phyloP scores from a whole-genome alignment of 2,113 vertebrate genomes.

The Tupaia tana region DNA sequence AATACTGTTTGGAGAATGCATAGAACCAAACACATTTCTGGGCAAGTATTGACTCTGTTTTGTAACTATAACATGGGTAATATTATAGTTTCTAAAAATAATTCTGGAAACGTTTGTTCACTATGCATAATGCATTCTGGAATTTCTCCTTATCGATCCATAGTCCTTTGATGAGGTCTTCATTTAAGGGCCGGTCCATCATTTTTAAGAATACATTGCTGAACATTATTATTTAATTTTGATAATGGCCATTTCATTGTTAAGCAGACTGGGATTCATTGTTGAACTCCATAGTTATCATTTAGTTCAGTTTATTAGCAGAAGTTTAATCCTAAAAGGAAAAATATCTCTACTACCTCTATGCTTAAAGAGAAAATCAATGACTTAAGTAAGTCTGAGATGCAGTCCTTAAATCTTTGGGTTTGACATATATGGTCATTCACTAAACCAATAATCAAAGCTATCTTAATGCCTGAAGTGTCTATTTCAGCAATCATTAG shows the following conservation, averaged over 20 bases:
- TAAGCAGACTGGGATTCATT: not conserved
- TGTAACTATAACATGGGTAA: not conserved
- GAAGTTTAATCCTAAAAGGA: not conserved
- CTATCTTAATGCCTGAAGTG: not conserved
- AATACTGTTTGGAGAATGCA: not conserved
- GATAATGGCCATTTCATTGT: not conserved
- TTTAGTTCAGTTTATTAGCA: conserved; percentile 7
- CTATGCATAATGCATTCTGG: not conserved
- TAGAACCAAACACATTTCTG: not conserved
- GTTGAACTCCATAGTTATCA: not conserved
- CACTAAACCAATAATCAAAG: conserved; percentile 16
- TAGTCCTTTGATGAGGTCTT: not conserved
- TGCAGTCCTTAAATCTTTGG: not conserved
- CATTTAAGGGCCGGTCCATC: not conserved
- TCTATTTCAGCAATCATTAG: not conserved
- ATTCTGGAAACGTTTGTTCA: not conserved
- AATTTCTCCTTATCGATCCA: not conserved
- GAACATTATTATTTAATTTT: not conserved
- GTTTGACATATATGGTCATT: not conserved
- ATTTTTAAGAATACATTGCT: not conserved
- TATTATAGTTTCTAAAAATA: not conserved
- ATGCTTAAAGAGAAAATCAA: not conserved
- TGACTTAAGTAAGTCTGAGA: not conserved
- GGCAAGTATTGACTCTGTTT: not conserved
- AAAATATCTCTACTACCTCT: not conserved